These are phyloP conservation scores for Sarcophaga carnaria DNA, from an alignment of 2,888 invertebrate genomes.

Conservation along the genomic window DNA sequence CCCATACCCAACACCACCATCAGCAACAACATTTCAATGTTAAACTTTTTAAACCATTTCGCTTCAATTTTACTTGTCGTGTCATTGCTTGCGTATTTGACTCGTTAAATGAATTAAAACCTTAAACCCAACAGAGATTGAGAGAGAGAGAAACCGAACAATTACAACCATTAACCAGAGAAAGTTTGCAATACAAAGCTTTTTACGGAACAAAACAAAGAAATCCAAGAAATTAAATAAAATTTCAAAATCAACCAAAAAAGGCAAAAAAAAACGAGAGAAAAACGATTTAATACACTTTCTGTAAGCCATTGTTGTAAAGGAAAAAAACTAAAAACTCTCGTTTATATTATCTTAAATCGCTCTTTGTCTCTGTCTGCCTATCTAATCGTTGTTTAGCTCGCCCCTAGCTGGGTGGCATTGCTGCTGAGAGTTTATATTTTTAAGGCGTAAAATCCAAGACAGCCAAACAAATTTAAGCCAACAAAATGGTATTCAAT, in stretches of 20 bases:
- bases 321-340: too few relatives aligned
- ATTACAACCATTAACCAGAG: not conserved
- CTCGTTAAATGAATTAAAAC: conserved; percentile 34
- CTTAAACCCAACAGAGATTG: not conserved
- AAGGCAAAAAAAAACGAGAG: too few relatives aligned
- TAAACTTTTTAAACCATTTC: not conserved
- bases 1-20: not conserved
- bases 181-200: not conserved
- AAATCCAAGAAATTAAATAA: not conserved
- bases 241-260: not conserved
- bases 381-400: too few relatives aligned
- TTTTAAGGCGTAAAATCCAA: not conserved
- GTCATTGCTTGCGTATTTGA: conserved; percentile 5
- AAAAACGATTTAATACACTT: too few relatives aligned
- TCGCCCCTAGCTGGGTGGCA: too few relatives aligned
- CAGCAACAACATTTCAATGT: conserved; percentile 24
- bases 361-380: too few relatives aligned
- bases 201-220: not conserved
- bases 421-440: not conserved
- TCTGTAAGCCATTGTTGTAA: not conserved
- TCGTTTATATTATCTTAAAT: too few relatives aligned
- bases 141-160: not conserved
- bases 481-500: conserved; percentile 1
- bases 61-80: not conserved
- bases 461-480: conserved; percentile 22